Evolutionary conservation across 2,888 invertebrate genomes (phyloP).

Genomic region (Anoplius nigerrimus): DNA sequence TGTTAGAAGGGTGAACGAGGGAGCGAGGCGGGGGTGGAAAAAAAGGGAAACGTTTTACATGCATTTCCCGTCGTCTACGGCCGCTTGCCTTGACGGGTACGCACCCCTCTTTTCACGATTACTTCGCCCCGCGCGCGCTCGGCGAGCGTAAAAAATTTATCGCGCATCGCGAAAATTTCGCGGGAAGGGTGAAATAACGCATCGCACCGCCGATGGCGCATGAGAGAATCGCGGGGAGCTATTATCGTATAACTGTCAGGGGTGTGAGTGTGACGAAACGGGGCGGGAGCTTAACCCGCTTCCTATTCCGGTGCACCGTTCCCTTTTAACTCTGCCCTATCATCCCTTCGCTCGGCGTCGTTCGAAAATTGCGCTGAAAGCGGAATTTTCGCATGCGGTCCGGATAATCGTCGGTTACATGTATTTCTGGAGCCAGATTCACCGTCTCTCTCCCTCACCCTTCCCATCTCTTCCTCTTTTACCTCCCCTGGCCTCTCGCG

Average conservation of each 20-base stretch:
- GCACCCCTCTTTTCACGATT: not conserved
- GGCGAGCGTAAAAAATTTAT: slow-evolving; percentile 8
- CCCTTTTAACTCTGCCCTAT: too few species aligned
- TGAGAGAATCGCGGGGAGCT: slow-evolving; percentile 1
- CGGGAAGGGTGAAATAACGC: not conserved
- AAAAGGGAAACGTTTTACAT: not conserved
- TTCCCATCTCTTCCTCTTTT: too few species aligned
- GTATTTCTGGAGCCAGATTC: too few species aligned
- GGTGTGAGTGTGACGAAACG: not conserved
- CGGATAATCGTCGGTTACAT: too few species aligned
- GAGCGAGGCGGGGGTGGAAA: too few species aligned
- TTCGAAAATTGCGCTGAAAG: too few species aligned
- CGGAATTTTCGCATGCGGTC: too few species aligned
- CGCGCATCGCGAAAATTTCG: not conserved
- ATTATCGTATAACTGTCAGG: slow-evolving; percentile 2
- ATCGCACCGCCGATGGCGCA: not conserved
- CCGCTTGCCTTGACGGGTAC: not conserved
- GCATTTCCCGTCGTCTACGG: not conserved
- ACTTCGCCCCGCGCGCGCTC: not conserved
- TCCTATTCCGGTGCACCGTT: too few species aligned
- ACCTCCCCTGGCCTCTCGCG: too few species aligned
- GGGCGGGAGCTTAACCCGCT: not conserved
- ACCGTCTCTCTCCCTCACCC: too few species aligned
- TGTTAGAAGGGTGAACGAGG: too few species aligned
- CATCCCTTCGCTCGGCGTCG: too few species aligned